Percentiles rank a stretch among this genome's conserved stretches.
Conservation (phyloP, 2,797 vertebrate genomes). For the Megaceryle alcyon region DNA sequence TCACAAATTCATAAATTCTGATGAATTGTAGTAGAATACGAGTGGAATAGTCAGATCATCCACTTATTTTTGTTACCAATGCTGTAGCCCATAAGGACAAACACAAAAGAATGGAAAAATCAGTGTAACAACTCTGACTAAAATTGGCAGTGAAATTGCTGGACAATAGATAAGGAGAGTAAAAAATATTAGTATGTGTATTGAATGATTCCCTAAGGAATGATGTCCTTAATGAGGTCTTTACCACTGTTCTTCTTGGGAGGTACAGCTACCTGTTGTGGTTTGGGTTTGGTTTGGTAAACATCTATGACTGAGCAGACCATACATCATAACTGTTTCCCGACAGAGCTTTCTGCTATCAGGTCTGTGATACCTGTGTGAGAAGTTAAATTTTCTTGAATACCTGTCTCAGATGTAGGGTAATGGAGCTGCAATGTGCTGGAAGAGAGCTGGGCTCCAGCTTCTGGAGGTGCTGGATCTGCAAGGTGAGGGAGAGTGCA, state of each 20-base stretch:
- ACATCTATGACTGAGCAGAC: not conserved
- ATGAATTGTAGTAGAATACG: not conserved
- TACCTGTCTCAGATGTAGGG: not conserved
- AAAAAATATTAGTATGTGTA: not conserved
- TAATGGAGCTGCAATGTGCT: not conserved
- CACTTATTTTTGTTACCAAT: not conserved
- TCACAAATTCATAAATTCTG: not conserved
- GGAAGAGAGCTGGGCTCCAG: not conserved
- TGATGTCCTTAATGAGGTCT: not conserved
- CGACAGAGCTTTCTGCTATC: not conserved
- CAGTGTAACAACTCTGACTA: not conserved
- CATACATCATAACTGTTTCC: not conserved
- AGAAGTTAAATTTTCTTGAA: not conserved
- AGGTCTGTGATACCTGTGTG: not conserved
- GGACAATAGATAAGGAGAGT: not conserved
- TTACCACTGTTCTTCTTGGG: not conserved
- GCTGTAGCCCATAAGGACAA: not conserved
- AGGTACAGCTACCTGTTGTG: not conserved
- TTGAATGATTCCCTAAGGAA: not conserved
- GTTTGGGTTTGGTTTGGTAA: not conserved
- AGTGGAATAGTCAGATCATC: not conserved
- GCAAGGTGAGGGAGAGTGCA: not conserved
- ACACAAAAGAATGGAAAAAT: not conserved
- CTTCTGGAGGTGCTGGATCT: rapidly evolving
- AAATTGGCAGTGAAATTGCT: not conserved